Evolutionary conservation across 1,140 invertebrate genomes (phyloP), one percentile per base, ranked within the genome.

Genomic region (Conus betulinus): DNA sequence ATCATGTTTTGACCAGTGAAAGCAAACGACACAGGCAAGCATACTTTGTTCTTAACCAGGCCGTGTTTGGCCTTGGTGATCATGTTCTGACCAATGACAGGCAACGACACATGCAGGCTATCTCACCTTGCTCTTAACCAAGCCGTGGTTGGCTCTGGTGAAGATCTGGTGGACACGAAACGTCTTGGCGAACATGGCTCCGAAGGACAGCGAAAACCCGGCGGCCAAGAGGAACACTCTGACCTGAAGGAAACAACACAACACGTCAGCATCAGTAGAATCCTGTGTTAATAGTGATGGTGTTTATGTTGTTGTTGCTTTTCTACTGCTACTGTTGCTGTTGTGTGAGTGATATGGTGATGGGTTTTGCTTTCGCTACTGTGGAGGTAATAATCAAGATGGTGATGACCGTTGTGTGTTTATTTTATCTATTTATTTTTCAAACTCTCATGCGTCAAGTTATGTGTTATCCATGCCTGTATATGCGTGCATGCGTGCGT

Each of bases 151-250:
- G 7, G 98, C 97, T 84, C 97, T 96, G 11, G 97, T 99, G 94
- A 99, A 99, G 90, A 99, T 99, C 84, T 98, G 99, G 95, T 99
- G 98, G 0, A 99, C 99, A 20, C 98, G 96, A 98, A 98, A 99
- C 0, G 99, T 99, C 96, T 99, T 99, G 81, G 98, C 99, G 96
- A 99, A 99, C 99, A 99, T 99, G 60, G 99, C 98, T 2, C 99
- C 99, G 92, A 99, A 99, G 2, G 99, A 98, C 23, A 99, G 96
- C 0, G 99, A 99, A 96, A 99, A 99, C 1, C 99, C 99, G 23
- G 98, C 97, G 97, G 99, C 99, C 84, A 99, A 96, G 15, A 99
- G 97, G 97, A 99, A 99, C 0, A 98, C 98, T 93, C 98, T 96
- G 67, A 97, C 97, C 98, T 99, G 95, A 60, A 60, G 57, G 1